A percentile compares a stretch with the other conserved stretches of the same genome.
Conservation (phyloP, 2,113 vertebrate species). For the Motacilla alba region DNA sequence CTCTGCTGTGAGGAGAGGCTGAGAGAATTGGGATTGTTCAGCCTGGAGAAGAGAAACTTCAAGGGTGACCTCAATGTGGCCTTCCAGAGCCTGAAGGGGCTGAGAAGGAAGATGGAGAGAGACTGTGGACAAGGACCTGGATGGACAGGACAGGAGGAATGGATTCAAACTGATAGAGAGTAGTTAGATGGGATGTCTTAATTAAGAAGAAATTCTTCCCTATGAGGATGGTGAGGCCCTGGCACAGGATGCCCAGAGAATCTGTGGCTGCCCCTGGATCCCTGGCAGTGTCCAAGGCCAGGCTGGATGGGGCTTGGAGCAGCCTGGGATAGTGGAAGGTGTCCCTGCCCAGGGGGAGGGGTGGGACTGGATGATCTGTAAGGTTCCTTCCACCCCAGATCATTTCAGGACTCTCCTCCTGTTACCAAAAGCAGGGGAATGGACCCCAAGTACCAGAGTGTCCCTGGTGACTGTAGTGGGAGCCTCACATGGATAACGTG, state of each 20-base stretch:
- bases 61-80: not conserved
- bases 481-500: rapidly evolving
- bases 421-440: not conserved
- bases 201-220: no score
- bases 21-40: not conserved
- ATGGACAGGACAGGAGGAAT: not conserved
- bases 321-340: rapidly evolving
- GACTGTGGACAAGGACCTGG: not conserved
- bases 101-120: not conserved
- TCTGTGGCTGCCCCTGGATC: not conserved
- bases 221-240: not conserved
- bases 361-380: not conserved
- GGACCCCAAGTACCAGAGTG: not conserved
- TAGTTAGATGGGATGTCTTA: not conserved
- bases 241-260: not conserved
- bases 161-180: not conserved
- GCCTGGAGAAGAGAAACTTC: not conserved
- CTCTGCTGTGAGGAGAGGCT: not conserved
- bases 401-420: no score
- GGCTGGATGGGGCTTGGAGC: not conserved
- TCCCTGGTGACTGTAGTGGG: not conserved
- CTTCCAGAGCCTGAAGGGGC: not conserved
- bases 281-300: not conserved
- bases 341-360: not conserved
- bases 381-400: not conserved